Percentiles rank a stretch among this genome's conserved stretches.
phyloP scores from a whole-genome alignment of 1,140 invertebrate species.

The Drosophila pruinosa region DNA sequence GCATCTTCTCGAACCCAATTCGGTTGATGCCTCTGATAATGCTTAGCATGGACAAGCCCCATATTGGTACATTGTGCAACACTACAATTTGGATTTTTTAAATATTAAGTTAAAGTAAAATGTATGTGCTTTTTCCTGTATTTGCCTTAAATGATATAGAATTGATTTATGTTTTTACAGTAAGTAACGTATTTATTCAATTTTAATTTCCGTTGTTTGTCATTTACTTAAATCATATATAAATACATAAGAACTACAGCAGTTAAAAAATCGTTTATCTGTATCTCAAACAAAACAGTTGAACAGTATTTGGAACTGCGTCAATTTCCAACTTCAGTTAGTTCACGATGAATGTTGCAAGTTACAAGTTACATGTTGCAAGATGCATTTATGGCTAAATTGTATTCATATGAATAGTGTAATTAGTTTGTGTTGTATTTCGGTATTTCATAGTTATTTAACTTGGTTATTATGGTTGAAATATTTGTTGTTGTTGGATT shows the following conservation, averaged over 20 bases:
- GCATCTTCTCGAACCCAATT: background rate
- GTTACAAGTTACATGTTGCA: background rate
- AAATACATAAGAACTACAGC: constrained; percentile 39
- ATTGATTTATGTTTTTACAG: constrained; percentile 12
- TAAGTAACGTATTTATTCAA: constrained; percentile 52
- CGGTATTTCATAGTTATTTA: background rate
- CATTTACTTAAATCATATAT: constrained; percentile 31
- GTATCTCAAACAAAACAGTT: constrained; percentile 1
- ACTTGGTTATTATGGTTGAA: constrained; percentile 34
- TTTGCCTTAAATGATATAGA: background rate
- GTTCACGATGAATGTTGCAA: constrained; percentile 1
- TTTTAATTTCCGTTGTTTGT: constrained; percentile 23
- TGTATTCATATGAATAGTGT: constrained; percentile 15
- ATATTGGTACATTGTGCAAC: background rate
- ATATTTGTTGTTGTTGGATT: constrained; percentile 55
- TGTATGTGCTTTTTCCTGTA: no score
- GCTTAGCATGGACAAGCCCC: background rate
- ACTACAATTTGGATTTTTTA: background rate
- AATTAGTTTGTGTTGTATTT: constrained; percentile 4
- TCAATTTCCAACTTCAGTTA: constrained; percentile 18
- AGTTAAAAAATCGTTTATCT: constrained; percentile 22
- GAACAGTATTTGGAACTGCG: constrained; percentile 13
- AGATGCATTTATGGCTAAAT: constrained; percentile 27
- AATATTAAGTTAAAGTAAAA: no score
- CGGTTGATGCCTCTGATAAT: background rate